Percentiles rank a stretch among this genome's conserved stretches.
These are phyloP conservation scores for Gephyroberyx darwinii DNA, from an alignment of 2,797 vertebrate genomes.

Conservation along the genomic window DNA sequence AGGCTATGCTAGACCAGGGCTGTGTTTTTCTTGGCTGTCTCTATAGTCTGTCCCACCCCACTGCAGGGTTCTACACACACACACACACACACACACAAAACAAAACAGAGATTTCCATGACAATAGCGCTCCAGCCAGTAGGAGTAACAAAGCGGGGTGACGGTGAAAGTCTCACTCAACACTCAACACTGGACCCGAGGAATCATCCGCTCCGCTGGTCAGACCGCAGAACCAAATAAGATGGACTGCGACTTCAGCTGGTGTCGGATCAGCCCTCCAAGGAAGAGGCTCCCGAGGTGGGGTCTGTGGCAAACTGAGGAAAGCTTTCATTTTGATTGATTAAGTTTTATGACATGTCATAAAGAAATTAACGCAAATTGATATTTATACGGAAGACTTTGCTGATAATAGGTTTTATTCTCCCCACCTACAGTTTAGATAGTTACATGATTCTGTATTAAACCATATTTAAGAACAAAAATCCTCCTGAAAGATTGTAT, in stretches of 20 bases:
- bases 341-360: neutral
- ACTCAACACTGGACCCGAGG: conserved; percentile 12
- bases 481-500: no score
- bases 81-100: conserved; percentile 34
- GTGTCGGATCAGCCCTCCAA: conserved; percentile 12
- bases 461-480: neutral
- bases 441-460: neutral
- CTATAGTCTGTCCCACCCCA: conserved; percentile 49
- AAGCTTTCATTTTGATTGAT: neutral
- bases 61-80: conserved; percentile 43
- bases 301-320: conserved; percentile 24
- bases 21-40: conserved; percentile 58
- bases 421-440: neutral
- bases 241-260: conserved; percentile 23
- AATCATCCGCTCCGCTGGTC: conserved; percentile 51
- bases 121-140: conserved; percentile 62
- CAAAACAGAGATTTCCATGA: conserved; percentile 72
- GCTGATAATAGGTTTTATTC: no score
- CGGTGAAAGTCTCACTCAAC: conserved; percentile 15
- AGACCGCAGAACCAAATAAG: conserved; percentile 42
- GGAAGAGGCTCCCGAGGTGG: neutral
- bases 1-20: conserved; percentile 20
- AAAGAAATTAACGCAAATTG: neutral
- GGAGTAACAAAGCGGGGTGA: conserved; percentile 55
- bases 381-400: no score